Evolutionary conservation across 2,797 vertebrate species (phyloP), one percentile per base, ranked within the genome.

Genomic region (Gallinago solitaria): DNA sequence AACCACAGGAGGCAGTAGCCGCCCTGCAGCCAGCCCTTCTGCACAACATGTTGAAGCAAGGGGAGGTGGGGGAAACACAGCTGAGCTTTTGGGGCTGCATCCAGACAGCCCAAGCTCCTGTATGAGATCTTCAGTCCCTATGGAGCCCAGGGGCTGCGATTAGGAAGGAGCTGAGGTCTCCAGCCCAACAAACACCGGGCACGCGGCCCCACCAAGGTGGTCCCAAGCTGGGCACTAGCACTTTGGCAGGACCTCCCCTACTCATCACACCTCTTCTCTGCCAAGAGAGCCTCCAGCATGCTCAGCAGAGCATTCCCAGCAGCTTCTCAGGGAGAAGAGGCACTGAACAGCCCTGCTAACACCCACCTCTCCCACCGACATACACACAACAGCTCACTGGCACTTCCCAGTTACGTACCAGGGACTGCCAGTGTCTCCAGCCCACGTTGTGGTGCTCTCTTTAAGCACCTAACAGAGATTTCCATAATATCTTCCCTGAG

Each of bases 331-430:
- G 50, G 48, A 50, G 18, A 43, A 16, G 76, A 56, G 60, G 32
- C 37, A 17, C 17, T 1, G 2, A 28, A 5, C 21, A 35, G 51
- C 56, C 51, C 2, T 2, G 4, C 28, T 65, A 16, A 3, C 16
- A 3, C 41, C 77, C 73, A 47, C 21, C 50, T 78, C 37, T 70
- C 68, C 77, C 25, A 16, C n/a, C 15, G 15, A 27, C 50, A 30
- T 3, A 39, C 0, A 12, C 12, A 21, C 39, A 13, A 20, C 0
- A 1, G 19, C 51, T 50, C 71, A 5, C 69, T 6, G 39, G 6
- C 6, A 45, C 59, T 61, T 35, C 83, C 87, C 33, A n/a, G 74
- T 6, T 10, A n/a, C 5, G 0, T 4, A 27, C 47, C 53, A 30
- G 53, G 71, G 65, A 25, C 43, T 61, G n/a, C 83, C 41, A 35